Base-by-base conservation (phyloP, 1,140 invertebrate genomes). In the Lethrus apterus region DNA sequence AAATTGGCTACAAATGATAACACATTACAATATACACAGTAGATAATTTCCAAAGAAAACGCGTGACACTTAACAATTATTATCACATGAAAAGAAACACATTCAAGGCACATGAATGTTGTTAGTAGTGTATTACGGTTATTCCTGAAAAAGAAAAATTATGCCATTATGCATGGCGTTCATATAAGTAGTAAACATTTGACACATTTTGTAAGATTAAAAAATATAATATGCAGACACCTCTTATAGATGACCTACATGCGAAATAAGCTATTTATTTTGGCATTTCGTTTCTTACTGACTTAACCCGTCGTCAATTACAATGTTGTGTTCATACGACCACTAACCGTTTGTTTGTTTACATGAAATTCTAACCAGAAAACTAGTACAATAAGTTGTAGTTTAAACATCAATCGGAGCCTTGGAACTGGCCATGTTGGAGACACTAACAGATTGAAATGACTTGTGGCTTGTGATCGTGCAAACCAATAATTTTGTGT, bases 71-170 rank as follows among this genome's bases (percentile, higher is more conserved):
- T 29, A 29, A 13, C 10, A n/a, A 15, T 42, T 23, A 26, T 38
- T 42, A 42, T 42, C 40, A 42, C 23, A 42, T n/a, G n/a, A 42
- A 42, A 42, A 24, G 17, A 42, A 42, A 29, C 29, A 42, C 40
- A 42, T 42, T 13, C 23, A 42, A 42, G 40, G 40, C 40, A 42
- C 40, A 29, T 26, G 24, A 42, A 33, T 13, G 31, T 33, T 33
- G 4, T 9, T 33, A 5, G 31, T 33, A n/a, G 9, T 33, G 23
- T 26, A 26, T n/a, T n/a, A n/a, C n/a, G 23, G n/a, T 26, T 7
- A 26, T 26, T 7, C 4, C 24, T 29, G 40, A 29, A 42, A 42
- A 21, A 42, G 24, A 11, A 42, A 23, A 26, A 26, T 19, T 26
- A 26, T 42, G 24, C 24, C 18, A 42, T 29, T 42, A 18, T 42